Evolutionary conservation across 2,888 invertebrate species (phyloP), one percentile per base, ranked within the genome.

Genomic region (Onchidella celtica): DNA sequence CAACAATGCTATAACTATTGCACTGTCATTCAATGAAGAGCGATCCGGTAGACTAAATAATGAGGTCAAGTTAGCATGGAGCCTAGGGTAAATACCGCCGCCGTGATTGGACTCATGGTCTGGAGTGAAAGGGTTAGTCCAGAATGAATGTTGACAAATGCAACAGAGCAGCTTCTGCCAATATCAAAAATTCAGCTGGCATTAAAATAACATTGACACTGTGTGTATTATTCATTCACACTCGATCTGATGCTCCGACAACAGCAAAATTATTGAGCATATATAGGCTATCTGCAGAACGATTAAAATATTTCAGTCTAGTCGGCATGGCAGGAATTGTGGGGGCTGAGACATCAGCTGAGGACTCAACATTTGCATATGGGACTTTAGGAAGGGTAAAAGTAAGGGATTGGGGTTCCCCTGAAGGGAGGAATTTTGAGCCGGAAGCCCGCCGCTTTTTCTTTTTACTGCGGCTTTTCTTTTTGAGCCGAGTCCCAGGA

Each of bases 361-460:
- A 79, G 6, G 81, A 86, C 63, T 85, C 87, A 63, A 89, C 87
- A 79, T 86, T 87, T 78, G 89, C 87, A 84, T 88, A 88, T 3
- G 89, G 88, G 47, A 90, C 89, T 80, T 85, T 86, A 3, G 89
- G 90, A 81, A 90, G 87, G 34, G 86, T 87, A 55, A 89, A 86
- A 17, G 86, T 87, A 29, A 89, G 61, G 27, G 75, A 61, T 34
- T 36, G 11, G 3, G 74, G 61, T 34, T 40, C 87, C 77, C 86
- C 86, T 36, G 88, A 47, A 14, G 29, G 38, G 0, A 73, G 29
- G 38, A 55, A 36, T 29, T 6, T 47, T 4, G 69, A 68, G 86
- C 61, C 83, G n/a, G 68, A 65, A 57, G 73, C 66, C 1, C 21
- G 63, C 63, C 36, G 84, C 72, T 75, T 83, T 38, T 61, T 66